These are phyloP conservation scores for Albula goreensis DNA, from an alignment of 2,113 vertebrate genomes.

Conservation along the genomic window DNA sequence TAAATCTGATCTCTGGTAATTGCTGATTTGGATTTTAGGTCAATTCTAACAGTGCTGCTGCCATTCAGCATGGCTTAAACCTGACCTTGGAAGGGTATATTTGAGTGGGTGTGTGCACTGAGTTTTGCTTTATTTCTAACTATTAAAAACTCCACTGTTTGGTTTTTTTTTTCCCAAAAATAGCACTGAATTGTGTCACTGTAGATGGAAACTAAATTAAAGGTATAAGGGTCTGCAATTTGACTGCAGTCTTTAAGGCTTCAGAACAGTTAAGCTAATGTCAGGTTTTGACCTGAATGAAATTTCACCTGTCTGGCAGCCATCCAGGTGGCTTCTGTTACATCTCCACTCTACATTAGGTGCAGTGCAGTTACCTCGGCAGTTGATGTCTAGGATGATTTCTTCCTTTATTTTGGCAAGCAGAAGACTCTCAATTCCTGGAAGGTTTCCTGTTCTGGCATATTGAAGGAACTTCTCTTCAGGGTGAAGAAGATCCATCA, in stretches of 20 bases:
- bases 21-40: neutral
- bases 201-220: too few species aligned
- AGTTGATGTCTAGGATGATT: constrained; percentile 81
- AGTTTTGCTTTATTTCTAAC: neutral
- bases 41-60: neutral
- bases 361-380: constrained; percentile 79
- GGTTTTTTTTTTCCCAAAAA: too few species aligned
- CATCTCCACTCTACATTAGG: neutral
- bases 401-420: constrained; percentile 69
- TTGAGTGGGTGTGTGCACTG: too few species aligned
- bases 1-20: too few species aligned
- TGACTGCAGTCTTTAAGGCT: too few species aligned
- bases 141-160: too few species aligned
- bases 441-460: constrained; percentile 85
- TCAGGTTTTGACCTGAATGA: too few species aligned
- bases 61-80: neutral
- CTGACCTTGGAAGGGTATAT: neutral
- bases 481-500: constrained; percentile 72
- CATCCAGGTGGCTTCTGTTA: neutral
- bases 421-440: constrained; percentile 78
- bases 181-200: too few species aligned
- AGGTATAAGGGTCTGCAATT: too few species aligned
- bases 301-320: too few species aligned
- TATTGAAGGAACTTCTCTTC: constrained; percentile 86
- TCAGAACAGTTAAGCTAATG: too few species aligned